Percentiles rank a stretch among this genome's conserved stretches.
phyloP scores from a whole-genome alignment of 2,113 vertebrate genomes.

The Regulus satrapa region DNA sequence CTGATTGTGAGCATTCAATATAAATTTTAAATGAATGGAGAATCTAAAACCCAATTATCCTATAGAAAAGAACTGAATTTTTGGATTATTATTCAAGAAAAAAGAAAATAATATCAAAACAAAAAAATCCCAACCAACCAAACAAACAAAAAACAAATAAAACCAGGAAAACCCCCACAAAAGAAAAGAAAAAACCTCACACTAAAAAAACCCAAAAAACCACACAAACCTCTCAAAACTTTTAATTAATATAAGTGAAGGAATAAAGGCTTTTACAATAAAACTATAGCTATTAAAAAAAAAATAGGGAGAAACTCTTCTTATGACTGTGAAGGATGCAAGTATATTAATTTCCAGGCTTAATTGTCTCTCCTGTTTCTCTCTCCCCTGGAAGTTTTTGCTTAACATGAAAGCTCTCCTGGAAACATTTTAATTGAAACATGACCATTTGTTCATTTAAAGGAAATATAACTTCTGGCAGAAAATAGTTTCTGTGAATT shows the following conservation, averaged over 20 bases:
- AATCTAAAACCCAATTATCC: background rate
- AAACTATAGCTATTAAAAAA: background rate
- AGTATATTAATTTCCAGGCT: background rate
- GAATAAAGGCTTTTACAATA: background rate
- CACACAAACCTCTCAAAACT: background rate
- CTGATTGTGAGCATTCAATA: background rate
- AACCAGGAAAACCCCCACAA: background rate
- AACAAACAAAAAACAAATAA: background rate
- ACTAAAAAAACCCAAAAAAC: fast-evolving
- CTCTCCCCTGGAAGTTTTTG: background rate
- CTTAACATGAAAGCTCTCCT: background rate
- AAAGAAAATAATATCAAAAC: background rate
- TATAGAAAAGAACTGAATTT: background rate
- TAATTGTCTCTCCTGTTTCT: background rate
- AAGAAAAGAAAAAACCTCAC: background rate
- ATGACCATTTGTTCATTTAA: background rate
- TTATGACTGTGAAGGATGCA: background rate
- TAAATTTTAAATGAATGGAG: background rate
- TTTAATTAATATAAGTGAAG: background rate
- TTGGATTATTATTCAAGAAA: background rate
- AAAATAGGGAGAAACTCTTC: background rate
- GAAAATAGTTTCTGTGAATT: background rate
- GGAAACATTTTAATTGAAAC: background rate
- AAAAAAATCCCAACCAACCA: background rate
- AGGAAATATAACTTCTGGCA: background rate